A percentile compares a stretch with the other conserved stretches of the same genome.
phyloP scores from a whole-genome alignment of 2,113 vertebrate genomes.

The Istiophorus platypterus region DNA sequence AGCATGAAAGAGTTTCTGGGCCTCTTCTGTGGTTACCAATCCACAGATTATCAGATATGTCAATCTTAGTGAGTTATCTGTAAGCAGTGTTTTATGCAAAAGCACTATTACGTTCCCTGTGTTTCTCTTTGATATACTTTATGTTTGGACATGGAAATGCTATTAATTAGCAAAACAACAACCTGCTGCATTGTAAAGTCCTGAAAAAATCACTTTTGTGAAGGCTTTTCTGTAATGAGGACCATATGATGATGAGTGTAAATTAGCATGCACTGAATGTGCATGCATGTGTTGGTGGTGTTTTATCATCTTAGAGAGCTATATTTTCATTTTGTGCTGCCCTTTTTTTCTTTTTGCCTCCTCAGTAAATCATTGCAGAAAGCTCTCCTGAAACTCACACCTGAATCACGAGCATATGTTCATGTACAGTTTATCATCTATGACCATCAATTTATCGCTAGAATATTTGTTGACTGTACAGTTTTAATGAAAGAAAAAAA shows the following conservation, averaged over 20 bases:
- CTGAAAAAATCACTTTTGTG: slow-evolving; percentile 9
- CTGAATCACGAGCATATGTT: not conserved
- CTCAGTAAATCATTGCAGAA: not conserved
- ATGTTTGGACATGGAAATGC: not conserved
- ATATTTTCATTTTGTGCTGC: not conserved
- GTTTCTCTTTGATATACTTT: not conserved
- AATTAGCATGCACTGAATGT: slow-evolving; percentile 2
- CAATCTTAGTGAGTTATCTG: no score
- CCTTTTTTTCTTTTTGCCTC: not conserved
- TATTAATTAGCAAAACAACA: no score
- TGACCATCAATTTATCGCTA: not conserved
- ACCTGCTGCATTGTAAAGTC: not conserved
- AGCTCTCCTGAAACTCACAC: not conserved
- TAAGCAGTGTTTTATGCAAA: no score
- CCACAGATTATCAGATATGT: no score
- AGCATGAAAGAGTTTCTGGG: not conserved
- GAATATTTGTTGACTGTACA: not conserved
- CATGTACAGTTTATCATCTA: not conserved
- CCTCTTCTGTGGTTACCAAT: no score
- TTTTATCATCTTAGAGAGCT: slow-evolving; percentile 3
- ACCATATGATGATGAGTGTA: slow-evolving; percentile 7
- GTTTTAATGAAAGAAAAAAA: not conserved
- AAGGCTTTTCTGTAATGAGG: slow-evolving; percentile 28
- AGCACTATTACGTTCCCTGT: not conserved
- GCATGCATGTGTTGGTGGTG: not conserved